These are phyloP conservation scores for Crotophaga sulcirostris DNA, from an alignment of 2,113 vertebrate species.

Conservation along the genomic window DNA sequence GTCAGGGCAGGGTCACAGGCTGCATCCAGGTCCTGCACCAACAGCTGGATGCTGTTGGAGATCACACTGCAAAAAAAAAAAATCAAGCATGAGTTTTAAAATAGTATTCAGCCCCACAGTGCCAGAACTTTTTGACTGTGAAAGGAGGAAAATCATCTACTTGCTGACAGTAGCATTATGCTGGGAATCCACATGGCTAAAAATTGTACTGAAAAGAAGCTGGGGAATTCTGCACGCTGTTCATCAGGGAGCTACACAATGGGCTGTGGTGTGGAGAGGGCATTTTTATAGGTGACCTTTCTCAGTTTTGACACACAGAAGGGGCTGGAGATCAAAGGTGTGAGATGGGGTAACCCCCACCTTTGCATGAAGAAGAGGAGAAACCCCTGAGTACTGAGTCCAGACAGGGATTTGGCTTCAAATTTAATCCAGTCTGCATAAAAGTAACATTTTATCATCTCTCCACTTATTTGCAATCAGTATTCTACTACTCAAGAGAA, in stretches of 20 bases:
- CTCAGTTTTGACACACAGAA: not conserved
- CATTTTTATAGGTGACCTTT: not conserved
- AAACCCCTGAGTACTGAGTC: not conserved
- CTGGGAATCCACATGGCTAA: not conserved
- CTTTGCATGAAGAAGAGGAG: not conserved
- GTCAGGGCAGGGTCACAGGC: constrained; percentile 96
- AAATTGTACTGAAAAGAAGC: not conserved
- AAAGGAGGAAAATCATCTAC: not conserved
- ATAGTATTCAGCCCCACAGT: not conserved
- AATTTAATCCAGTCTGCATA: not conserved
- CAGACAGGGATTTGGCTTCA: not conserved
- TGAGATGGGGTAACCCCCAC: not conserved
- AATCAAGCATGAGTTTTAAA: not conserved
- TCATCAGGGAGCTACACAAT: not conserved
- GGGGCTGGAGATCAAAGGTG: not conserved
- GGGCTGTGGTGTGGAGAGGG: not conserved
- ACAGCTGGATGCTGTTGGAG: constrained; percentile 96
- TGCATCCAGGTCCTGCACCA: constrained; percentile 96
- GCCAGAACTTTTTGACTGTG: not conserved
- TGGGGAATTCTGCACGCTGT: not conserved
- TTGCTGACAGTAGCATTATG: not conserved
- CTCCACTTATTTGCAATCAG: not conserved
- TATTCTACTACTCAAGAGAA: not conserved
- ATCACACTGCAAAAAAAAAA: constrained; percentile 84
- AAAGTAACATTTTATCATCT: not conserved